phyloP scores from a whole-genome alignment of 2,113 vertebrate species.

The Salvator merianae region DNA sequence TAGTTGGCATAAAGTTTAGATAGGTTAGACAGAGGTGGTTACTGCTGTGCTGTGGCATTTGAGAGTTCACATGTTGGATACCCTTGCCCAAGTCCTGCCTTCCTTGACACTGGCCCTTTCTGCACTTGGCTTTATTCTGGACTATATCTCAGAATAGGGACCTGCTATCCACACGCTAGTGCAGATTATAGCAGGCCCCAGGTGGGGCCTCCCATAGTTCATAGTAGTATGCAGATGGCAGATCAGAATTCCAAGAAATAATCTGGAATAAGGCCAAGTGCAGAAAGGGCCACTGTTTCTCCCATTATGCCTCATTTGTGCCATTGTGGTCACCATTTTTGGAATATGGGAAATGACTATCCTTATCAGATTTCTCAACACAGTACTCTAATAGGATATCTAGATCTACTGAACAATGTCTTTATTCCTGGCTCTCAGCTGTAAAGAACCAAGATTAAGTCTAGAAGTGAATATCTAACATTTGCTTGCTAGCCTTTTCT shows the following conservation, averaged over 20 bases:
- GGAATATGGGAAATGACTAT: constrained; percentile 63
- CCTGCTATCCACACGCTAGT: no score
- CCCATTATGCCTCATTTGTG: constrained; percentile 57
- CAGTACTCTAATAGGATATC: constrained; percentile 44
- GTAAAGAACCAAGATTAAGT: not conserved
- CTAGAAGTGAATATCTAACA: not conserved
- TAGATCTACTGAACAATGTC: constrained; percentile 30
- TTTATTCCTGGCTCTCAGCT: constrained; percentile 46
- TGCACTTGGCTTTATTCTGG: no score
- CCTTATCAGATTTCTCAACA: constrained; percentile 53
- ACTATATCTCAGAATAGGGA: no score
- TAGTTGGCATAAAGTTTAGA: constrained; percentile 30
- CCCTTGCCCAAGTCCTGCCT: constrained; percentile 46
- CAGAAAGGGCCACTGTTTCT: no score
- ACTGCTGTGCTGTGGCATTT: not conserved
- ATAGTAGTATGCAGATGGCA: no score
- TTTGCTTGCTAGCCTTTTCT: not conserved
- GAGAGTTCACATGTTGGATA: constrained; percentile 65
- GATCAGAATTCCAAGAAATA: no score
- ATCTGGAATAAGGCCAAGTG: no score
- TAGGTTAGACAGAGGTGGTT: constrained; percentile 31
- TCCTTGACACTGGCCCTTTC: no score
- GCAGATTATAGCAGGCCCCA: no score
- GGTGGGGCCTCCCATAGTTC: no score
- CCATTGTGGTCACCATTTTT: constrained; percentile 60